Conservation (phyloP, 2,113 vertebrate genomes). For the Odontophorus gujanensis region DNA sequence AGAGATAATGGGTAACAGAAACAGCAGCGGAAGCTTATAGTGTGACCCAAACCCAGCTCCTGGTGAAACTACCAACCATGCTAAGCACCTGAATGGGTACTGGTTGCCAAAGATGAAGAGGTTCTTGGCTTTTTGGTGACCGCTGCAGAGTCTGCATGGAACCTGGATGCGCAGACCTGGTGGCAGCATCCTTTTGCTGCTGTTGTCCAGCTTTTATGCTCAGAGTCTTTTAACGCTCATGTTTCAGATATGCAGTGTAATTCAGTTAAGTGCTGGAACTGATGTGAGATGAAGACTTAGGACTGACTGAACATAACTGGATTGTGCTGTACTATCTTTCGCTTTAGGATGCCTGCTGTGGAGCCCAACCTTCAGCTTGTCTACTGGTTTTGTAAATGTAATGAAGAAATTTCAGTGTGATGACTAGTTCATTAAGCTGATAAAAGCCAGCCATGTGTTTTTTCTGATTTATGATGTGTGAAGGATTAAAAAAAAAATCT, state of each 20-base stretch:
- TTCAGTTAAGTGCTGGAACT: neutral
- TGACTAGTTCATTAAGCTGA: neutral
- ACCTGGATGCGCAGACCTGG: no score
- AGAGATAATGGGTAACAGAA: neutral
- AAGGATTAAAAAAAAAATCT: neutral
- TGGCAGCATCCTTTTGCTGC: neutral
- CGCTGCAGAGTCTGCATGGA: neutral
- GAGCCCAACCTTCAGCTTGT: neutral
- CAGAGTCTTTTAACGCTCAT: neutral
- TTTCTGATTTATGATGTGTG: neutral
- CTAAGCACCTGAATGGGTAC: neutral
- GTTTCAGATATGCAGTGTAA: neutral
- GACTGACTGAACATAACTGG: neutral
- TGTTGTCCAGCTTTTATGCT: fast-evolving
- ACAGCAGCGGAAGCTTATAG: neutral
- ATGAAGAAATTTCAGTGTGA: neutral
- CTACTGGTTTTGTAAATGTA: neutral
- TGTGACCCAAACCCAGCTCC: neutral
- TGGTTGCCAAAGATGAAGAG: neutral
- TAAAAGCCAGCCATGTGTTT: neutral
- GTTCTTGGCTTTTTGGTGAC: fast-evolving
- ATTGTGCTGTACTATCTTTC: neutral
- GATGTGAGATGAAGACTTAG: neutral
- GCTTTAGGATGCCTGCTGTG: neutral
- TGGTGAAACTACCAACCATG: neutral